Evolutionary conservation across 2,113 vertebrate species (phyloP).

Genomic region (Egretta garzetta): DNA sequence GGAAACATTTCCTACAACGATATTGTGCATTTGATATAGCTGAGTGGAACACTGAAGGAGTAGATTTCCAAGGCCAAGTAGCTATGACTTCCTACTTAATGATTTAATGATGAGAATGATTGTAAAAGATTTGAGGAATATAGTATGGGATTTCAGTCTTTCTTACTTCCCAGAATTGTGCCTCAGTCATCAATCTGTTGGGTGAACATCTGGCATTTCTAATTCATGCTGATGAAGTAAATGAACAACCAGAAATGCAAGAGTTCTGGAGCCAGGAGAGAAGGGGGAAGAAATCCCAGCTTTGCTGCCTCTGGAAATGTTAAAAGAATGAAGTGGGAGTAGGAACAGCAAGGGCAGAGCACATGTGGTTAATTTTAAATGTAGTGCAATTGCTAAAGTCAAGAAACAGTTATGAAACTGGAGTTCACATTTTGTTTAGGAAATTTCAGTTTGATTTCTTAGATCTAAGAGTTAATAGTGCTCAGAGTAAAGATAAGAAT

Average conservation of each 20-base stretch:
- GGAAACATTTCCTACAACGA: background rate
- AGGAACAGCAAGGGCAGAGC: background rate
- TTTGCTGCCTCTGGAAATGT: background rate
- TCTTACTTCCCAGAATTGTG: background rate
- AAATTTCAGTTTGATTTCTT: background rate
- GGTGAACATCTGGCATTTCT: background rate
- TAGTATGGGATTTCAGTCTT: background rate
- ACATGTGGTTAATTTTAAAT: background rate
- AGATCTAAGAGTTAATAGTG: background rate
- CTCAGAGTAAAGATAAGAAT: background rate
- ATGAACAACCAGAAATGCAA: background rate
- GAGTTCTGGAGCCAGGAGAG: background rate
- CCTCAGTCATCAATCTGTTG: background rate
- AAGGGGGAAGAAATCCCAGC: background rate
- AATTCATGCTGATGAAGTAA: background rate
- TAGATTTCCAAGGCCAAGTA: background rate
- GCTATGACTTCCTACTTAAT: background rate
- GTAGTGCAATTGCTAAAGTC: background rate
- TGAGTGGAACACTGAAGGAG: background rate
- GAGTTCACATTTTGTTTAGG: background rate
- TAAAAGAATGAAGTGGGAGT: background rate
- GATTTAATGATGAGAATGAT: background rate
- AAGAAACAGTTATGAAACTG: background rate
- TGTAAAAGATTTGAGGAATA: background rate
- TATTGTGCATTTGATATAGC: background rate